These are phyloP conservation scores for Myotis yumanensis DNA, from an alignment of 2,113 vertebrate species.

Conservation along the genomic window DNA sequence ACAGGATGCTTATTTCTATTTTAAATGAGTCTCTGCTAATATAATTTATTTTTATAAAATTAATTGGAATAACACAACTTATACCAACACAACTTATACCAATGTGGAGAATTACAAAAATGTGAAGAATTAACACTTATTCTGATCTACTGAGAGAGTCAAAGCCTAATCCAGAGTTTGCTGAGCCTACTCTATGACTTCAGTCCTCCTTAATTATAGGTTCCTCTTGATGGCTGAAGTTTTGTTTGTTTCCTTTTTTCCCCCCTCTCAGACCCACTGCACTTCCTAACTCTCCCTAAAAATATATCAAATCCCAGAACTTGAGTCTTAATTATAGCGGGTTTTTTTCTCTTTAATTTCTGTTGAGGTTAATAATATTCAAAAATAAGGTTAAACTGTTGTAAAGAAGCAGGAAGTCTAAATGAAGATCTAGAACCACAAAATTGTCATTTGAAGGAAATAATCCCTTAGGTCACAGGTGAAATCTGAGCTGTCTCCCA, in stretches of 20 bases:
- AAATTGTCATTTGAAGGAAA: constrained; percentile 2
- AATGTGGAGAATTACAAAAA: background rate
- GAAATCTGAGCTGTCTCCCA: background rate
- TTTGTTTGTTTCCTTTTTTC: background rate
- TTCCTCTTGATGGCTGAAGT: background rate
- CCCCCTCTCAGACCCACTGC: background rate
- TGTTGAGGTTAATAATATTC: background rate
- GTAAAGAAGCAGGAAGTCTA: background rate
- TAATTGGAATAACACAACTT: background rate
- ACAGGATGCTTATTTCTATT: background rate
- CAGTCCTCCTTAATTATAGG: background rate
- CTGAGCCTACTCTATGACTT: background rate
- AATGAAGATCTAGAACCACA: background rate
- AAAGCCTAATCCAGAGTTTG: background rate
- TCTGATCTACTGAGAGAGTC: background rate
- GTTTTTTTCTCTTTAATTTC: background rate
- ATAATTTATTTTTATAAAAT: constrained; percentile 29
- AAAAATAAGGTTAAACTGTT: constrained; percentile 12
- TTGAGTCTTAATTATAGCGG: background rate
- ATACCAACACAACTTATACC: background rate
- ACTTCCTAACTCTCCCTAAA: background rate
- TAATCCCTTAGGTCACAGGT: background rate
- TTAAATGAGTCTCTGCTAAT: background rate
- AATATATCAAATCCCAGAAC: background rate
- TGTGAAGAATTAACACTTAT: background rate